A percentile compares a stretch with the other conserved stretches of the same genome.
Conservation (phyloP, 2,797 vertebrate genomes). For the Dicrostonyx torquatus region DNA sequence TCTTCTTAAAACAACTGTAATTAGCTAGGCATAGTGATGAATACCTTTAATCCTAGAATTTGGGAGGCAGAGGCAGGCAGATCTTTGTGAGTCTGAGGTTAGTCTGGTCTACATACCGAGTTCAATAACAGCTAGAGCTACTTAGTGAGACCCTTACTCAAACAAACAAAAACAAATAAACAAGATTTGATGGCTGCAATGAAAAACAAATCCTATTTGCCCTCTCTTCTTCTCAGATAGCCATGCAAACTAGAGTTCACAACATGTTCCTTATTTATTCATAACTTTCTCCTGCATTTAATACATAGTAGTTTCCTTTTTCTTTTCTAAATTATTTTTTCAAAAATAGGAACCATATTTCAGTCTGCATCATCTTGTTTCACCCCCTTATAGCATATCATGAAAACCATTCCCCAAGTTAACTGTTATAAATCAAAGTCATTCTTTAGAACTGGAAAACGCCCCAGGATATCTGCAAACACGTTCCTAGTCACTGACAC, state of each 20-base stretch:
- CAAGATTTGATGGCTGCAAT: neutral
- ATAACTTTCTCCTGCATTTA: neutral
- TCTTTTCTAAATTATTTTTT: conserved; percentile 15
- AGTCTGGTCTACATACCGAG: neutral
- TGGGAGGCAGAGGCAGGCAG: neutral
- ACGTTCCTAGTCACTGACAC: neutral
- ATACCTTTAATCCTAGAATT: neutral
- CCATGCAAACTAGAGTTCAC: neutral
- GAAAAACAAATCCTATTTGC: neutral
- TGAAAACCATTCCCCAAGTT: neutral
- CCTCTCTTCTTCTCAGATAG: neutral
- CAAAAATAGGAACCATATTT: conserved; percentile 26
- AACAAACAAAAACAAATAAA: neutral
- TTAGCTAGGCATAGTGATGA: neutral
- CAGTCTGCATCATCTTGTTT: neutral
- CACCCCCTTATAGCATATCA: neutral
- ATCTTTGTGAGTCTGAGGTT: neutral
- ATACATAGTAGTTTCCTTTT: neutral
- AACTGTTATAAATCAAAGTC: conserved; percentile 3
- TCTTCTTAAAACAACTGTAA: neutral
- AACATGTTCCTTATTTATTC: neutral
- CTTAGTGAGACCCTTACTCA: neutral
- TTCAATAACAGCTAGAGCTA: neutral
- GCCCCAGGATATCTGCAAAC: neutral
- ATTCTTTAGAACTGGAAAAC: neutral